These are phyloP conservation scores for Gavialis gangeticus DNA, from an alignment of 2,113 vertebrate genomes.

Conservation along the genomic window DNA sequence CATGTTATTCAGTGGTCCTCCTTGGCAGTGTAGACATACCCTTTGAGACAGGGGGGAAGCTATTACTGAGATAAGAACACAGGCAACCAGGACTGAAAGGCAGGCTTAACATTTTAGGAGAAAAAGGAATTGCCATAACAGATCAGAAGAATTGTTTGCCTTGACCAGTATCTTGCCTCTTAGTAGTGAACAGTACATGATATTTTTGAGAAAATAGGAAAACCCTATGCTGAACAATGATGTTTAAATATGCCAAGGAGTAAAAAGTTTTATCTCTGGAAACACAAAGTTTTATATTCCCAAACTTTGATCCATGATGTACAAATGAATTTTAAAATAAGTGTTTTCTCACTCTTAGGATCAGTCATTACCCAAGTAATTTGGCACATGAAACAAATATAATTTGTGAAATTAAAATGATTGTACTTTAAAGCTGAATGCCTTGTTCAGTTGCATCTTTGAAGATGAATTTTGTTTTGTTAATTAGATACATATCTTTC, in stretches of 20 bases:
- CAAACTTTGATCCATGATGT: background rate
- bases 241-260: background rate
- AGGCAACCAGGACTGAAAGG: background rate
- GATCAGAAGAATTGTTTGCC: background rate
- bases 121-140: background rate
- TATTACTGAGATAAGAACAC: background rate
- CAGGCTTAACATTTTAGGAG: background rate
- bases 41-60: background rate
- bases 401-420: background rate
- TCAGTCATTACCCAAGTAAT: background rate
- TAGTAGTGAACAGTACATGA: background rate
- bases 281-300: background rate
- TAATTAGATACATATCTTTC: constrained; percentile 16
- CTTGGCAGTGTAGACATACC: too few species aligned
- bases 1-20: too few species aligned
- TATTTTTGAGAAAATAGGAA: background rate
- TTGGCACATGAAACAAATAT: background rate
- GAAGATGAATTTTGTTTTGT: background rate
- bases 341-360: background rate
- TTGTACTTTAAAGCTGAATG: background rate
- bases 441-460: background rate
- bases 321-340: background rate
- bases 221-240: background rate
- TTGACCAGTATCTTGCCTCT: background rate
- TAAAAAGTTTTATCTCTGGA: background rate